These are phyloP conservation scores for Alauda arvensis DNA, from an alignment of 2,797 vertebrate genomes.

Conservation along the genomic window DNA sequence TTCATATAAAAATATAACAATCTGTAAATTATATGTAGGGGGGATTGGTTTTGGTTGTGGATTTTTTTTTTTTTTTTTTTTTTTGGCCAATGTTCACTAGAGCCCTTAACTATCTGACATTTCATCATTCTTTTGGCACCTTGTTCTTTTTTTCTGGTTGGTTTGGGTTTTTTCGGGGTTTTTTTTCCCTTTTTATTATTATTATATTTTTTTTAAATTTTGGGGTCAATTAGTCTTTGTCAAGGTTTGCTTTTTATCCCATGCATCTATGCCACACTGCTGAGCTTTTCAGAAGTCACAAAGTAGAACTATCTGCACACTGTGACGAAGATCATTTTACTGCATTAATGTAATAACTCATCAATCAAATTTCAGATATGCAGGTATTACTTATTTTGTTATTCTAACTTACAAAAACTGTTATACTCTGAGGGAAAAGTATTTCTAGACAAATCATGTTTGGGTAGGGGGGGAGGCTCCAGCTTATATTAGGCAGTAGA, in stretches of 20 bases:
- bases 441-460: not conserved
- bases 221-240: constrained; percentile 40
- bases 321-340: not conserved
- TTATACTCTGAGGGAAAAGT: not conserved
- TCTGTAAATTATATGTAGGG: not conserved
- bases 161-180: not conserved
- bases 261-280: not conserved
- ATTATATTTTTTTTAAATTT: not conserved
- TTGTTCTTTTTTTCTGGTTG: not conserved
- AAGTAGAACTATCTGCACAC: not conserved
- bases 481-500: not conserved
- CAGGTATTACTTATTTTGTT: constrained; percentile 11
- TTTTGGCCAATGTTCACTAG: not conserved
- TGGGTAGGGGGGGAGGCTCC: not conserved
- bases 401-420: constrained; percentile 30
- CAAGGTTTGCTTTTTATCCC: constrained; percentile 38
- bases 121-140: constrained; percentile 14
- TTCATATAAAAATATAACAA: not conserved
- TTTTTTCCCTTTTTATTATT: too few species aligned
- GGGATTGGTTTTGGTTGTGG: not conserved
- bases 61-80: too few species aligned
- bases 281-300: not conserved
- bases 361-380: constrained; percentile 14
- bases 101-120: not conserved
- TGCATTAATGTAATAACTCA: constrained; percentile 1